These are phyloP conservation scores for Polypedilum pembai DNA, from an alignment of 1,140 invertebrate genomes.

Conservation along the genomic window DNA sequence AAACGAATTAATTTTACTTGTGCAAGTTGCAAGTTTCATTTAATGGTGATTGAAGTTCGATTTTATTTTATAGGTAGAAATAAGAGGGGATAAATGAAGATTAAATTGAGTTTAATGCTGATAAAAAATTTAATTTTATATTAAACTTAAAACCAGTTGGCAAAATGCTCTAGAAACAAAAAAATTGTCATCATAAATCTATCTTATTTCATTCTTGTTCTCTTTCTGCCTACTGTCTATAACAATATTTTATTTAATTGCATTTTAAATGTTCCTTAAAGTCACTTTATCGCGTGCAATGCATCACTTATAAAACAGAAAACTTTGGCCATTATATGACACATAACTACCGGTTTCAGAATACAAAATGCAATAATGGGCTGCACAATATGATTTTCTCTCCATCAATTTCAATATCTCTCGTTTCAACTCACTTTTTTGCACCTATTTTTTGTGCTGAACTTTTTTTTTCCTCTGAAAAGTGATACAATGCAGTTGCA, in stretches of 20 bases:
- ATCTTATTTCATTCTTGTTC: no score
- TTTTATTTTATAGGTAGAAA: no score
- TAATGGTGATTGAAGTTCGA: no score
- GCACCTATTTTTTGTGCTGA: constrained; percentile 1
- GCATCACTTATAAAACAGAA: background rate
- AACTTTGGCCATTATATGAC: constrained; percentile 24
- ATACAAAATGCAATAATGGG: background rate
- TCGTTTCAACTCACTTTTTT: background rate
- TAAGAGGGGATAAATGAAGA: no score
- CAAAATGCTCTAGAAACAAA: no score
- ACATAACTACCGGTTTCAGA: background rate
- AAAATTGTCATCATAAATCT: constrained; percentile 1
- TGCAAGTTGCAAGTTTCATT: no score
- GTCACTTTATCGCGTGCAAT: background rate
- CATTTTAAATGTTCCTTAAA: constrained; percentile 22
- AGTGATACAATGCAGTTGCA: no score
- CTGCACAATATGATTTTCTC: constrained; percentile 1
- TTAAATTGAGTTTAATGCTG: no score
- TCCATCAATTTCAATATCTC: background rate
- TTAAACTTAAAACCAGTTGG: no score
- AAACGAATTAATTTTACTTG: constrained; percentile 18
- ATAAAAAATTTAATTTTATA: no score
- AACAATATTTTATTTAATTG: background rate
- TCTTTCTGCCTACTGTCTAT: no score
- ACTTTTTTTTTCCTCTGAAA: background rate